Conservation (phyloP, 2,888 invertebrate genomes). For the Stenchaetothrips biformis region DNA sequence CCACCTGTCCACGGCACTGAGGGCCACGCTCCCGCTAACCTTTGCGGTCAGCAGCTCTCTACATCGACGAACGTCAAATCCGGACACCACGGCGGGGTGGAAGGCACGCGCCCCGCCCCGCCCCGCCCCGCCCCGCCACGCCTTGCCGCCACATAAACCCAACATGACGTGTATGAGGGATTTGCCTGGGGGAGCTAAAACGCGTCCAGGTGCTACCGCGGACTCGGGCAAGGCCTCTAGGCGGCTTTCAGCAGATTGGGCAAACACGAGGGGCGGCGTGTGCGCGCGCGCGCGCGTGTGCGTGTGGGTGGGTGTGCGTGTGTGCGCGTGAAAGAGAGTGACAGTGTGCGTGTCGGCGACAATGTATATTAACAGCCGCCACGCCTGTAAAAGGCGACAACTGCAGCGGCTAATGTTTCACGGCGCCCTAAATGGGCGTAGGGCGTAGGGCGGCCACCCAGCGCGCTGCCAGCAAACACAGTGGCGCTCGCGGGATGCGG, state of each 20-base stretch:
- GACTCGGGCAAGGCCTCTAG: neutral
- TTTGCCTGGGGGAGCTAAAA: neutral
- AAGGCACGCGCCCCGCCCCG: too few species aligned
- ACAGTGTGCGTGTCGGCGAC: neutral
- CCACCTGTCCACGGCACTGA: too few species aligned
- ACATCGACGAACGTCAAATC: neutral
- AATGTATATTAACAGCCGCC: conserved; percentile 22
- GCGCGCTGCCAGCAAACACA: neutral
- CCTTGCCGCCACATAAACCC: conserved; percentile 11
- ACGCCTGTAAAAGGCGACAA: neutral
- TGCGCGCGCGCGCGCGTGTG: too few species aligned
- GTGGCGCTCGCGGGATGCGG: neutral
- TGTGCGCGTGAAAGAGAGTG: neutral
- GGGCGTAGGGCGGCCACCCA: neutral
- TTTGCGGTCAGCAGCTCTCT: neutral
- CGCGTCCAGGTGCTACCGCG: conserved; percentile 9
- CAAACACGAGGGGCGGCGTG: too few species aligned
- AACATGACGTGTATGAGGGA: conserved; percentile 20
- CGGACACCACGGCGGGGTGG: neutral
- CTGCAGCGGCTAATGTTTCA: too few species aligned
- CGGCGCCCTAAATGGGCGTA: too few species aligned
- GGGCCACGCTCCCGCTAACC: neutral
- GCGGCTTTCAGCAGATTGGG: conserved; percentile 20
- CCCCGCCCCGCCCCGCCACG: neutral
- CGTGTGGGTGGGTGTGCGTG: too few species aligned